Base-by-base conservation (phyloP, 2,888 invertebrate species). In the Phymatocera aterrima region DNA sequence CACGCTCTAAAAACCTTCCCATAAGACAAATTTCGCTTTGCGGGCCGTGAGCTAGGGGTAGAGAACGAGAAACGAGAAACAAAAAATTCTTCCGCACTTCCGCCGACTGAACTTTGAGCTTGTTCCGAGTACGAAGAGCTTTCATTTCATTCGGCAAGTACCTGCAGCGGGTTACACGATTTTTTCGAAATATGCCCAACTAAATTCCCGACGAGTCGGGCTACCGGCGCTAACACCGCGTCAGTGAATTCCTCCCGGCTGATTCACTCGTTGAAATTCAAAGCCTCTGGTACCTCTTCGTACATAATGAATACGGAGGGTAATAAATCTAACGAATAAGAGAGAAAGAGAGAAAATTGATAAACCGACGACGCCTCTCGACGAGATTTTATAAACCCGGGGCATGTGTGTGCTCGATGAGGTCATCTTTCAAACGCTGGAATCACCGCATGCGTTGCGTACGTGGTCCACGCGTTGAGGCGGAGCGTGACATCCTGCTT, bases 1-100 rank as follows among this genome's bases (percentile, higher is more conserved):
- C 57, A 74, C 74, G 40, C 28, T 60, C 70, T 78, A 74, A 78
- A 78, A 78, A 78, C 72, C 78, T 78, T 74, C 74, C 24, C 72
- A 48, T 37, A 78, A 78, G 78, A 78, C 78, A 78, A 78, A 78
- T 78, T 74, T 74, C 60, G 78, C 74, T 78, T 78, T 72, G 10
- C n/a, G n/a, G n/a, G n/a, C n/a, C n/a, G n/a, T n/a, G 12, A 51
- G 18, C 43, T 46, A 75, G 18, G 57, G 68, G 24, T 18, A 43
- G 37, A n/a, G 34, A n/a, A 24, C 31, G 18, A 12, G 28, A n/a
- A 2, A 31, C n/a, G 1, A 40, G 43, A 68, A 40, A n/a, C n/a
- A n/a, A 68, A 68, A 68, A 68, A 28, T 68, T 46, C 15, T 5
- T 15, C 24, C 15, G 15, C 0, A 46, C 46, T 43, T 28, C 46